phyloP scores from a whole-genome alignment of 1,140 invertebrate genomes.

The Panulirus ornatus region DNA sequence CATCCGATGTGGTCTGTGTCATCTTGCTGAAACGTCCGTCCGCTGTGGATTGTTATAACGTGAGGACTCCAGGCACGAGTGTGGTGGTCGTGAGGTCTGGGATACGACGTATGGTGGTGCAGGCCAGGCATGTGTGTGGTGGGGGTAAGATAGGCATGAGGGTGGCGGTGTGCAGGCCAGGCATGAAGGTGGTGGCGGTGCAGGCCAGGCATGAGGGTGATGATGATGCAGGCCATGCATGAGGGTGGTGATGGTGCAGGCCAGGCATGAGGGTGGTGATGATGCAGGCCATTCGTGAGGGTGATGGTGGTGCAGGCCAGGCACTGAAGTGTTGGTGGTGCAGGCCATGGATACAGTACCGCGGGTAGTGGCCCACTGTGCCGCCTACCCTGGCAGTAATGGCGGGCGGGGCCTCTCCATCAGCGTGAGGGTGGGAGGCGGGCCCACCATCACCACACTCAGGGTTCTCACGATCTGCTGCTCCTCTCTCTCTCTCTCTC shows the following conservation, averaged over 20 bases:
- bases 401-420: conserved; percentile 45
- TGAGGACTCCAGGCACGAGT: too few species aligned
- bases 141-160: not conserved
- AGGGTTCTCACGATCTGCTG: conserved; percentile 20
- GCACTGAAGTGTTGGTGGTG: not conserved
- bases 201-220: not conserved
- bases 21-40: too few species aligned
- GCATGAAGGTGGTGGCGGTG: not conserved
- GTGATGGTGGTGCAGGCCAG: not conserved
- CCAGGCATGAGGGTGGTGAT: not conserved
- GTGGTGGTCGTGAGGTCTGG: too few species aligned
- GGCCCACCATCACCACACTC: not conserved
- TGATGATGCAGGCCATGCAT: not conserved
- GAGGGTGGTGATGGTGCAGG: not conserved
- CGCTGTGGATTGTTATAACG: too few species aligned
- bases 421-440: conserved; percentile 28
- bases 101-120: not conserved
- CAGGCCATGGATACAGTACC: not conserved
- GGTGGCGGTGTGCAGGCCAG: too few species aligned
- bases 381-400: conserved; percentile 8
- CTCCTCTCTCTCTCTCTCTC: conserved; percentile 28
- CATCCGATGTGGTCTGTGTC: too few species aligned
- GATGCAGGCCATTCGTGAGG: not conserved
- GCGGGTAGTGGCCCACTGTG: conserved; percentile 37
- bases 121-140: not conserved